Evolutionary conservation across 2,113 vertebrate species (phyloP).

Genomic region (Bos indicus): DNA sequence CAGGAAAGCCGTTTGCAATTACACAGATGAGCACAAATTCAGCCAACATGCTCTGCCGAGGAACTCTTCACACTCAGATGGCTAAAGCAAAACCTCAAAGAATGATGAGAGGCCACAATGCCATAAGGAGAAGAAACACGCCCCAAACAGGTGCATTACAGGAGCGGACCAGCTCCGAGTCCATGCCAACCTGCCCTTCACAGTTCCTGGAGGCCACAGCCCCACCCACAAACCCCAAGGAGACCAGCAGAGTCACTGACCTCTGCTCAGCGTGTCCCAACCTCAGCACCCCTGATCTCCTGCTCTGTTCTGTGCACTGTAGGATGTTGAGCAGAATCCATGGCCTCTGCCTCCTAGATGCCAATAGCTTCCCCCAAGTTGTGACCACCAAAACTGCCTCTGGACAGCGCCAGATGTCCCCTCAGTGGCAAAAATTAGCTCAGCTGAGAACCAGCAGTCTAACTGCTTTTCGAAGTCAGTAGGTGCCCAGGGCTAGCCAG

Average conservation of each 20-base stretch:
- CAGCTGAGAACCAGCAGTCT: rapidly evolving
- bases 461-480: background rate
- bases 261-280: no score
- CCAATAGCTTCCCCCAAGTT: background rate
- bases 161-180: rapidly evolving
- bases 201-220: background rate
- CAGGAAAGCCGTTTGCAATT: background rate
- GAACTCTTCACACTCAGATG: background rate
- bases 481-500: background rate
- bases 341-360: background rate
- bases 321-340: no score
- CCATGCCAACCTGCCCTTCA: background rate
- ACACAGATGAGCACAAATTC: background rate
- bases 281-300: background rate
- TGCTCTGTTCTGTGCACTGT: rapidly evolving
- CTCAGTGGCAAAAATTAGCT: background rate
- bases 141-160: background rate
- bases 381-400: background rate
- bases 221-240: background rate
- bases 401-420: background rate
- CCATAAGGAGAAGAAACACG: background rate
- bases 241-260: background rate
- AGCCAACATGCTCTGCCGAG: background rate
- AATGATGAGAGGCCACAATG: background rate
- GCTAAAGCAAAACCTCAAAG: background rate